Percentiles rank a stretch among this genome's conserved stretches.
phyloP scores from a whole-genome alignment of 2,113 vertebrate genomes.

The Gallinago paraguaiae region DNA sequence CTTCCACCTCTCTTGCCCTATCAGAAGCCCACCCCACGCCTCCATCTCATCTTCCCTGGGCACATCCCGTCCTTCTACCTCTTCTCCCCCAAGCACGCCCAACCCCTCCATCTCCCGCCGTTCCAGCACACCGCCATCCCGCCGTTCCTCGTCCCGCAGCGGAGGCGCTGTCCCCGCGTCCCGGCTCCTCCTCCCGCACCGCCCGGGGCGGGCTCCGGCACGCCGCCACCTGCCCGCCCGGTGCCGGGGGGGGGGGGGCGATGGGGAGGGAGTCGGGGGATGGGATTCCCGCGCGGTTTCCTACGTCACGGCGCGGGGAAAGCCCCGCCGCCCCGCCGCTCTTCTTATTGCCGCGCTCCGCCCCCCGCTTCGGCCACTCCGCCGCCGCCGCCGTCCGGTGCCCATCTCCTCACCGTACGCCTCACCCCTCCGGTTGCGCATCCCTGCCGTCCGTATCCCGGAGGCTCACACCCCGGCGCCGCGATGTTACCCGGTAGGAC shows the following conservation, averaged over 20 bases:
- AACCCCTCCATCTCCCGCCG: background rate
- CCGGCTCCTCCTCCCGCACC: background rate
- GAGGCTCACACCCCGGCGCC: background rate
- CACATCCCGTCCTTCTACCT: background rate
- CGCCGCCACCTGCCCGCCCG: background rate
- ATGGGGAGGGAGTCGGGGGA: background rate
- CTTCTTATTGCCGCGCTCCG: background rate
- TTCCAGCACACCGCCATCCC: background rate
- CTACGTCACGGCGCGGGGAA: background rate
- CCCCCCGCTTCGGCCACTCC: fast-evolving
- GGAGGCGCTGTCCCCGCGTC: background rate
- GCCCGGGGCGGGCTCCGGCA: background rate
- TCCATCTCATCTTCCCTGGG: no score
- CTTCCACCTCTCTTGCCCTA: no score
- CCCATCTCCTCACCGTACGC: no score
- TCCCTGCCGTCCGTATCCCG: background rate
- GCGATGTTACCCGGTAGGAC: slow-evolving; percentile 52
- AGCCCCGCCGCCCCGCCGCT: background rate
- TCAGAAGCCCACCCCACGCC: background rate
- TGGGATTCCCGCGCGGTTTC: background rate
- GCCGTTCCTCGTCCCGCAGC: background rate
- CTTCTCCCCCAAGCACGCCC: background rate
- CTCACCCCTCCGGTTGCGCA: background rate
- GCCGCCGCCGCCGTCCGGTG: fast-evolving
- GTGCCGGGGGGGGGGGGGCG: background rate